These are phyloP conservation scores for Galaxias olidus DNA, from an alignment of 2,797 vertebrate species.

Conservation along the genomic window DNA sequence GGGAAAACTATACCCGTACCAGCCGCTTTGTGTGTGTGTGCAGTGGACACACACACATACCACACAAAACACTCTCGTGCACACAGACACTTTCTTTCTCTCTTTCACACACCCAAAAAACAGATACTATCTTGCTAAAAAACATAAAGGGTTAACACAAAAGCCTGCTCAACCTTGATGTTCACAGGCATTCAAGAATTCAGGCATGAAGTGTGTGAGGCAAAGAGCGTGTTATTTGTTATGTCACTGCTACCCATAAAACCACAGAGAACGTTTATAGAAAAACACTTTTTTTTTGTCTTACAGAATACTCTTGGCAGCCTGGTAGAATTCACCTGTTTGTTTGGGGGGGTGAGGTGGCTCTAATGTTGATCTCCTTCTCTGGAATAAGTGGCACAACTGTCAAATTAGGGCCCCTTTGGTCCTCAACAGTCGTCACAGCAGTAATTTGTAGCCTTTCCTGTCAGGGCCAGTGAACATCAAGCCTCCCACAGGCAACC, in stretches of 20 bases:
- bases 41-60: too few species aligned
- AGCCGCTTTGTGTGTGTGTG: not conserved
- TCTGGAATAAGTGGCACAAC: not conserved
- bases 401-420: conserved; percentile 30
- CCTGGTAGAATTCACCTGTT: not conserved
- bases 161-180: not conserved
- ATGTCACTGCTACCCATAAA: not conserved
- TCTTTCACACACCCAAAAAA: not conserved
- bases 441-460: conserved; percentile 16
- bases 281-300: not conserved
- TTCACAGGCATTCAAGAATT: not conserved
- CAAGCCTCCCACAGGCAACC: not conserved
- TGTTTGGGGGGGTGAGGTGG: not conserved
- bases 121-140: not conserved
- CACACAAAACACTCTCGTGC: not conserved
- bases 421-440: conserved; percentile 35
- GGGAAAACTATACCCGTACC: not conserved
- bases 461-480: conserved; percentile 22
- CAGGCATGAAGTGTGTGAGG: not conserved
- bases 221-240: not conserved
- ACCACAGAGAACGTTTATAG: not conserved
- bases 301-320: not conserved
- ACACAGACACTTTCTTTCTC: too few species aligned
- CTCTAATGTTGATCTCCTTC: not conserved
- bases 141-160: not conserved